Conservation (phyloP, 2,113 vertebrate genomes). For the Xenotilapia longispinis region DNA sequence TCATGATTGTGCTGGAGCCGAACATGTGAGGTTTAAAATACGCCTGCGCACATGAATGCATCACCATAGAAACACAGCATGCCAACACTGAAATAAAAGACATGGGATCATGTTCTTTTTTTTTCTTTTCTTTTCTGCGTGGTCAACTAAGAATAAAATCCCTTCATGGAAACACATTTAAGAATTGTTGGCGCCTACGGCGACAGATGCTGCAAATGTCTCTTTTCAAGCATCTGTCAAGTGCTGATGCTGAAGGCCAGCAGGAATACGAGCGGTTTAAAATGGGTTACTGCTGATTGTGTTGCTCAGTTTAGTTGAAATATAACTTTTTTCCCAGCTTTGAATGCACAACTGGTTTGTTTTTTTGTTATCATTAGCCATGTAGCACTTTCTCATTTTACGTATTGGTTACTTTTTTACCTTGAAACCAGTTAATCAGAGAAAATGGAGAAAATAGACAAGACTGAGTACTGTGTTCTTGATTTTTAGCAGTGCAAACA, state of each 20-base stretch:
- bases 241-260: neutral
- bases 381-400: neutral
- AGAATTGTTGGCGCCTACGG: neutral
- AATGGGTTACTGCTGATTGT: neutral
- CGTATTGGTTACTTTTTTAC: neutral
- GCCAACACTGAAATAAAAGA: neutral
- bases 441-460: neutral
- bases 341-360: neutral
- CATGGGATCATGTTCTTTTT: neutral
- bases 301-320: neutral
- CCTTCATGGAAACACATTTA: neutral
- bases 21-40: neutral
- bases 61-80: constrained; percentile 20
- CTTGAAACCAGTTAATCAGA: neutral
- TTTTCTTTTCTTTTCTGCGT: neutral
- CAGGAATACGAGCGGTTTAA: rapidly evolving
- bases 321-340: neutral
- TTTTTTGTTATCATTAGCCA: neutral
- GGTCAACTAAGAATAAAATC: neutral
- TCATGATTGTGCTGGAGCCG: neutral
- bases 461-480: neutral
- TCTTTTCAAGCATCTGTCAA: neutral
- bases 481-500: neutral
- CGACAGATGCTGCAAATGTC: rapidly evolving
- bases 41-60: neutral